phyloP scores from a whole-genome alignment of 1,140 invertebrate genomes.

The Meloidogyne floridensis region DNA sequence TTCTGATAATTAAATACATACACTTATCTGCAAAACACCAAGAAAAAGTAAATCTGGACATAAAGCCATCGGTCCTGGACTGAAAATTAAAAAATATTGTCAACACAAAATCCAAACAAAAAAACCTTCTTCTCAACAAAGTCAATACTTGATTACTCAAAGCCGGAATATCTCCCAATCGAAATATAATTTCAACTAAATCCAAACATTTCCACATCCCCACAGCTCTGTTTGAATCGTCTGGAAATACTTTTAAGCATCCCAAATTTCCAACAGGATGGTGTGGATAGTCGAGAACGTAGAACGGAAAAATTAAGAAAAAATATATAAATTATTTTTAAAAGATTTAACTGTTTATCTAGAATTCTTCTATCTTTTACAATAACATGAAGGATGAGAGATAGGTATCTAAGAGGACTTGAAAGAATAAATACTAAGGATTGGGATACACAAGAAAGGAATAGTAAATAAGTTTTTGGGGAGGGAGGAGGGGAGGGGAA shows the following conservation, averaged over 20 bases:
- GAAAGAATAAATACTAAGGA: too few species aligned
- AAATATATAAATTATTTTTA: too few species aligned
- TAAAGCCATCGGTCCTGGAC: conserved; percentile 41
- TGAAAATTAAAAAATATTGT: conserved; percentile 23
- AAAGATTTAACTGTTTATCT: too few species aligned
- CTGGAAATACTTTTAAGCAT: conserved; percentile 79
- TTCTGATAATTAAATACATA: conserved; percentile 23
- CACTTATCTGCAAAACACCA: conserved; percentile 44
- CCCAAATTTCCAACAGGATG: conserved; percentile 79
- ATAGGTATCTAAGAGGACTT: too few species aligned
- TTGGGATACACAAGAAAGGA: too few species aligned
- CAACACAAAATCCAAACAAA: neutral
- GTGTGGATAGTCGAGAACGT: conserved; percentile 86
- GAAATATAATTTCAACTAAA: conserved; percentile 82
- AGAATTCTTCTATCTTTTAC: too few species aligned
- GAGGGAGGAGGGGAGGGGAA: too few species aligned
- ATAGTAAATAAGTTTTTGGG: too few species aligned
- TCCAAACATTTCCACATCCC: conserved; percentile 87
- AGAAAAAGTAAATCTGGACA: conserved; percentile 49
- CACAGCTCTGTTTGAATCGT: conserved; percentile 78
- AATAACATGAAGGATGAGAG: too few species aligned
- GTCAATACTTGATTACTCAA: conserved; percentile 24
- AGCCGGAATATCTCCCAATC: conserved; percentile 75
- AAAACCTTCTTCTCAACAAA: neutral
- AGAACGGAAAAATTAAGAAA: conserved; percentile 71